These are phyloP conservation scores for Syrrhaptes paradoxus DNA, from an alignment of 2,113 vertebrate species.

Conservation along the genomic window DNA sequence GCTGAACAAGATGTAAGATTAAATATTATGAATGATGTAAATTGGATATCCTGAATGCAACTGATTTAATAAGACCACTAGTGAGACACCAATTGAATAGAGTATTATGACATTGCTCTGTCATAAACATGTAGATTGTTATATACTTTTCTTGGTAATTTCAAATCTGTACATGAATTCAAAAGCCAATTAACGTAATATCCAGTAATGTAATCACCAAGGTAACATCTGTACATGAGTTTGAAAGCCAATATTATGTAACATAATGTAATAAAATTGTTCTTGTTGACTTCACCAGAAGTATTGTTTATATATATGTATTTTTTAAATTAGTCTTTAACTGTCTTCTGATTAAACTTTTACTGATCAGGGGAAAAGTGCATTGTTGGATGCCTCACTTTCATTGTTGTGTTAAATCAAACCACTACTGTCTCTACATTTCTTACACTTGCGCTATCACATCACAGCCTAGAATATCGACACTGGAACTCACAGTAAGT, in stretches of 20 bases:
- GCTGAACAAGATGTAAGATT: background rate
- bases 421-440: background rate
- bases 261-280: background rate
- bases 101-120: background rate
- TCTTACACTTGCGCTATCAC: background rate
- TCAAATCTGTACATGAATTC: background rate
- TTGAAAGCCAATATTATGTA: background rate
- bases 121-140: background rate
- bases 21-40: background rate
- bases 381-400: background rate
- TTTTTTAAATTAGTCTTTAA: background rate
- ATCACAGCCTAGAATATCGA: background rate
- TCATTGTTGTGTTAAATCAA: background rate
- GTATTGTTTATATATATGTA: background rate
- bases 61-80: conserved; percentile 1
- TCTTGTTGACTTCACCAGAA: background rate
- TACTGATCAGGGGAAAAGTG: background rate
- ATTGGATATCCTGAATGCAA: background rate
- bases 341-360: background rate
- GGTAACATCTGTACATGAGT: background rate
- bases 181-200: background rate
- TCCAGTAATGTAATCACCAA: background rate
- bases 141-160: background rate
- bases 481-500: background rate
- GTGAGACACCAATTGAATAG: background rate